Base-by-base conservation (phyloP, 2,888 invertebrate genomes). In the Ypsolopha scabrella region DNA sequence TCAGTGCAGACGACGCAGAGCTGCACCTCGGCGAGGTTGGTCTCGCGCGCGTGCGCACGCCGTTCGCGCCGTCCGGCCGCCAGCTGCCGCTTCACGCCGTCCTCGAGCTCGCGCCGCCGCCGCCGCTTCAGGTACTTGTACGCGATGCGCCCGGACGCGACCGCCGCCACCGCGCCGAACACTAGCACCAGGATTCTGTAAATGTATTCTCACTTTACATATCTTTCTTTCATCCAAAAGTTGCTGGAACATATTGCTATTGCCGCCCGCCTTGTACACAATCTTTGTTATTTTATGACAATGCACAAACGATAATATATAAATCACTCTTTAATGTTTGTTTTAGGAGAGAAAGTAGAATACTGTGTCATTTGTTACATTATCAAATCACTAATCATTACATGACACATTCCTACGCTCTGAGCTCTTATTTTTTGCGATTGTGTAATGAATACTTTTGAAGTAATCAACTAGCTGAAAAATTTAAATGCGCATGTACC, bases 1-100 rank as follows among this genome's bases (percentile, higher is more conserved):
- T 89, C 90, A 39, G 92, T 88, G 74, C 97, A 97, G n/a, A 96
- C 93, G 24, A 96, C 93, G 67, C 96, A 97, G 8, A 91, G 75
- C 63, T 91, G 93, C 71, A 88, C 88, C 35, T 88, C 91, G 55
- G 83, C 71, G 14, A 93, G 80, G 69, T 91, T 88, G 51, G 82
- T 87, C 60, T 90, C 90, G 8, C 93, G 77, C 1, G 89, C 91
- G 57, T 85, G 85, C 52, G 91, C 89, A 41, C 94, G 78, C 39
- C 94, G 85, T 64, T 89, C 89, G 53, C 89, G 87, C 1, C 94
- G 88, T 0, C 90, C 90, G 33, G 87, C 88, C 47, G 92, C 93
- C 10, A 93, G 75, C 61, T 90, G 88, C 56, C 80, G 78, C 65
- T 89, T 90, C 56, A 90, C 65, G 60, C 75, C 77, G 58, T 91